Conservation (phyloP, 1,140 invertebrate genomes). For the Lepidurus arcticus region DNA sequence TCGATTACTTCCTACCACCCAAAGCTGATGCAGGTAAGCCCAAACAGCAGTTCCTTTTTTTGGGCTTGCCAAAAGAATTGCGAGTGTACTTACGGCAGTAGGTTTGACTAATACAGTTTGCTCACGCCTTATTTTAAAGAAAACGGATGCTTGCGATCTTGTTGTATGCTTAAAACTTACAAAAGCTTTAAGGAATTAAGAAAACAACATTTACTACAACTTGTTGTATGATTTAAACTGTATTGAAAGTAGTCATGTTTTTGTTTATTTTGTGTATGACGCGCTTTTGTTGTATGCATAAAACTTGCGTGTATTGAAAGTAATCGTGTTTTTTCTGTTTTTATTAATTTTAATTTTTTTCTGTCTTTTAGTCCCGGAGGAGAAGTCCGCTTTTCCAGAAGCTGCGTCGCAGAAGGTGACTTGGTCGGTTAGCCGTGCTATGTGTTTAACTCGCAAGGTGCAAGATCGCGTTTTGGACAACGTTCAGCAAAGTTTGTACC, state of each 20-base stretch:
- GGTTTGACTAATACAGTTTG: conserved; percentile 2
- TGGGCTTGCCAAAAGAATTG: conserved; percentile 4
- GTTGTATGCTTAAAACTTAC: too few relatives aligned
- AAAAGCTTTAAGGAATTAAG: too few relatives aligned
- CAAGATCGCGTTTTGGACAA: neutral
- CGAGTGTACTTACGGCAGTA: neutral
- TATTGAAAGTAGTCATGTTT: neutral
- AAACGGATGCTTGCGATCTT: too few relatives aligned
- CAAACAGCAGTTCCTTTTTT: neutral
- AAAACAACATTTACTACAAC: too few relatives aligned
- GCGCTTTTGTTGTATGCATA: neutral
- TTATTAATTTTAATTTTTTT: neutral
- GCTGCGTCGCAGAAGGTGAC: neutral
- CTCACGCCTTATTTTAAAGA: neutral
- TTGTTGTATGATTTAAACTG: too few relatives aligned
- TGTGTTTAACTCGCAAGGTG: neutral
- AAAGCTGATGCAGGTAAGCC: conserved; percentile 20
- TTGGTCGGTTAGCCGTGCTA: neutral
- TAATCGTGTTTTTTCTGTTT: neutral
- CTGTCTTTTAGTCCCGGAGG: neutral
- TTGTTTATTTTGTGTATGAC: neutral
- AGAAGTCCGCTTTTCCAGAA: neutral
- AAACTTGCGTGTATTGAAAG: neutral
- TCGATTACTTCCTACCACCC: conserved; percentile 34
- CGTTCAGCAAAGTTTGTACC: neutral